phyloP scores from a whole-genome alignment of 2,888 invertebrate species.

The Adineta ricciae region DNA sequence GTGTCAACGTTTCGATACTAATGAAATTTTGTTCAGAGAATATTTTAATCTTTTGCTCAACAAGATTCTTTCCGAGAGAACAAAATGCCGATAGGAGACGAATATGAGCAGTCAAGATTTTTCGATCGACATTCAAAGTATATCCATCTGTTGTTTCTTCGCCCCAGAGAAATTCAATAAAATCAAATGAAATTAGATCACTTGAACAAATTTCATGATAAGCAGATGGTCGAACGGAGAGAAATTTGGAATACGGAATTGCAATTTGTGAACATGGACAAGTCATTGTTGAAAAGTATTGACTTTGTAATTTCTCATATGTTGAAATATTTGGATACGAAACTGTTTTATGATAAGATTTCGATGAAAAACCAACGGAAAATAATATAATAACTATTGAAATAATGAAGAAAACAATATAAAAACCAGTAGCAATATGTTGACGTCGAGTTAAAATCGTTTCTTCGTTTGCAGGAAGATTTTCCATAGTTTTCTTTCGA shows the following conservation, averaged over 20 bases:
- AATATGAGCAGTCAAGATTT: neutral
- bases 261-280: neutral
- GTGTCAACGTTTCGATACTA: no score
- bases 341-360: neutral
- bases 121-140: neutral
- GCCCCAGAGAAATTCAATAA: neutral
- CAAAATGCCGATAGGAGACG: no score
- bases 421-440: neutral
- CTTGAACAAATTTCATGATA: neutral
- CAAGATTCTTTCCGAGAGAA: no score
- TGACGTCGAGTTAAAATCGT: neutral
- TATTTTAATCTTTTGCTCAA: no score
- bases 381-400: neutral
- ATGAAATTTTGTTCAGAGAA: no score
- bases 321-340: neutral
- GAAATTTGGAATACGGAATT: neutral
- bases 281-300: neutral
- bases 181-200: neutral
- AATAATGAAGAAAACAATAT: neutral
- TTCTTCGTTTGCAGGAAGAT: neutral
- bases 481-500: neutral
- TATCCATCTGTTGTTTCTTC: neutral
- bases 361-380: neutral
- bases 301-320: neutral
- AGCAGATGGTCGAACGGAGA: neutral